phyloP scores from a whole-genome alignment of 2,797 vertebrate species.

The Fundulus diaphanus region DNA sequence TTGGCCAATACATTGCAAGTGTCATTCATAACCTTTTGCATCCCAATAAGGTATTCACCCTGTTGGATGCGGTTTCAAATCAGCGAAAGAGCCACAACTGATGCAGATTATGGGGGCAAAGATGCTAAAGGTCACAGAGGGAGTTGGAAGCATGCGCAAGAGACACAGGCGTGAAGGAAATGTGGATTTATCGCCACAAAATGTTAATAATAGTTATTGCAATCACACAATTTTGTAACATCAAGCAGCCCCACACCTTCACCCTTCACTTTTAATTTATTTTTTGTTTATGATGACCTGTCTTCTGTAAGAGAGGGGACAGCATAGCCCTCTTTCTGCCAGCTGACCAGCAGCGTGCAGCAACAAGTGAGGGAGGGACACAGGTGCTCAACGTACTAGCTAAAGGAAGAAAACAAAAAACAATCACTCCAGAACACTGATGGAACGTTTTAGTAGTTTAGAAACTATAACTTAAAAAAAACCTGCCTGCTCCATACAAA shows the following conservation, averaged over 20 bases:
- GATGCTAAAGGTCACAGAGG: background rate
- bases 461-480: background rate
- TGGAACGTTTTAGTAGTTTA: background rate
- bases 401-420: too few species aligned
- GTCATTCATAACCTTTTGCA: background rate
- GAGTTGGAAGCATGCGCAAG: background rate
- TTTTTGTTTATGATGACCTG: too few species aligned
- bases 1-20: background rate
- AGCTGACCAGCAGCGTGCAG: too few species aligned
- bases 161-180: too few species aligned
- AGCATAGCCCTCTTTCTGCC: too few species aligned
- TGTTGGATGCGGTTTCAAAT: background rate
- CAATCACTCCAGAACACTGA: too few species aligned
- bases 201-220: too few species aligned
- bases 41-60: background rate
- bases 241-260: background rate
- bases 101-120: background rate
- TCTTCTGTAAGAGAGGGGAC: too few species aligned
- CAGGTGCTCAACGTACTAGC: too few species aligned
- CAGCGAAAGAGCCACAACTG: background rate
- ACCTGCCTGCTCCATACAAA: constrained; percentile 20
- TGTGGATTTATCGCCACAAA: too few species aligned
- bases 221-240: background rate
- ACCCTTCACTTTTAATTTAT: background rate
- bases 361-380: too few species aligned